Percentiles rank a stretch among this genome's conserved stretches.
Evolutionary conservation across 1,140 invertebrate species (phyloP).

Genomic region (Leucophenga varia): DNA sequence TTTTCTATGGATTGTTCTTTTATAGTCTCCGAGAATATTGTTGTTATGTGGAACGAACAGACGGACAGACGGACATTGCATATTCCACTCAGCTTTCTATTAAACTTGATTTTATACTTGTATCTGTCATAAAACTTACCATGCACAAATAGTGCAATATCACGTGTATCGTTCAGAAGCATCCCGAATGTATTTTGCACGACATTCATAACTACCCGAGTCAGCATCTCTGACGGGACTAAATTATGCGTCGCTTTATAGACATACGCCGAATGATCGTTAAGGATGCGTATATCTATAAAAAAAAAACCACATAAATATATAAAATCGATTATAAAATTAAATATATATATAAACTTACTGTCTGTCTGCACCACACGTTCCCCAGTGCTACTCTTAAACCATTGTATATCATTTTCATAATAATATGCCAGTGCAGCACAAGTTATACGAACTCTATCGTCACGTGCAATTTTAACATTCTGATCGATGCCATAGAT

Average conservation of each 20-base stretch:
- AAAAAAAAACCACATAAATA: too few species aligned
- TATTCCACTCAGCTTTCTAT: too few species aligned
- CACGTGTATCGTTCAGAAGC: slow-evolving; percentile 25
- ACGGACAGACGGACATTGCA: too few species aligned
- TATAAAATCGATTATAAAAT: too few species aligned
- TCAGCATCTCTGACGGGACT: slow-evolving; percentile 27
- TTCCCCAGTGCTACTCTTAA: slow-evolving; percentile 25
- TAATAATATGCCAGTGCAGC: slow-evolving; percentile 62
- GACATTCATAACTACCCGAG: slow-evolving; percentile 45
- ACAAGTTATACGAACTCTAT: slow-evolving; percentile 60
- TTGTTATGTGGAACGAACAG: too few species aligned
- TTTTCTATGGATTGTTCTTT: too few species aligned
- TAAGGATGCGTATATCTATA: slow-evolving; percentile 24
- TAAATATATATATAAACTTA: too few species aligned
- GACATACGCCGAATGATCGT: slow-evolving; percentile 29
- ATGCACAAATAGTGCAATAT: slow-evolving; percentile 32
- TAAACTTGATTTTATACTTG: too few species aligned
- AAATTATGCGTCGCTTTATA: slow-evolving; percentile 34
- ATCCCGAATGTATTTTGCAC: slow-evolving; percentile 25
- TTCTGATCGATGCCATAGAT: slow-evolving; percentile 31
- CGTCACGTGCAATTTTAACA: slow-evolving; percentile 58
- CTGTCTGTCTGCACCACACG: slow-evolving; percentile 17
- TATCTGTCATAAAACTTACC: too few species aligned
- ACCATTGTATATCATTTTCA: slow-evolving; percentile 56
- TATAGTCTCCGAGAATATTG: too few species aligned